A percentile compares a stretch with the other conserved stretches of the same genome.
phyloP scores from a whole-genome alignment of 1,140 invertebrate species.

The Ladona fulva region DNA sequence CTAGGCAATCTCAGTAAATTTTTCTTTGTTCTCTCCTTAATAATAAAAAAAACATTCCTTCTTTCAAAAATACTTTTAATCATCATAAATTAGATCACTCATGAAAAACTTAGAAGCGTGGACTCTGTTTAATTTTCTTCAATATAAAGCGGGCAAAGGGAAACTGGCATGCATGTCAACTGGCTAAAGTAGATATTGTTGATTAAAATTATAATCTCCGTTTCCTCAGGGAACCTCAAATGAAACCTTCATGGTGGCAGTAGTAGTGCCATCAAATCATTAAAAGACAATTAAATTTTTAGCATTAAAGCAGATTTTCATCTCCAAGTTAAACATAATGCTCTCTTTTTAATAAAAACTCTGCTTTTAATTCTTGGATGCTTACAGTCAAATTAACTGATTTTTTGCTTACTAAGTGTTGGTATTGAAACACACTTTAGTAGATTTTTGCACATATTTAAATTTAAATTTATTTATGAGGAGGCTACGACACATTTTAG shows the following conservation, averaged over 20 bases:
- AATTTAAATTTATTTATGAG: slow-evolving; percentile 18
- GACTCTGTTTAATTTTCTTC: slow-evolving; percentile 16
- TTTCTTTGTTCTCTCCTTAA: slow-evolving; percentile 16
- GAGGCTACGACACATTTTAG: slow-evolving; percentile 22
- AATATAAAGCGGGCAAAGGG: slow-evolving; percentile 9
- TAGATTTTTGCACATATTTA: slow-evolving; percentile 14
- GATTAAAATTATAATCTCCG: neutral
- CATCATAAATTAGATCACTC: slow-evolving; percentile 15
- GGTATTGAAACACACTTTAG: slow-evolving; percentile 12
- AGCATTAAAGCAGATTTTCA: slow-evolving; percentile 11
- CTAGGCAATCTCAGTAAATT: neutral
- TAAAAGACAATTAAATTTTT: slow-evolving; percentile 10
- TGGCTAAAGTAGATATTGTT: neutral
- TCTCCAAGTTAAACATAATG: slow-evolving; percentile 5
- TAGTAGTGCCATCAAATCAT: neutral
- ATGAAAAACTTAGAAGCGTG: slow-evolving; percentile 17
- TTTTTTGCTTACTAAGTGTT: slow-evolving; percentile 13
- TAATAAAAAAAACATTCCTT: slow-evolving; percentile 14
- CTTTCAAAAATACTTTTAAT: neutral
- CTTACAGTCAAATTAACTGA: slow-evolving; percentile 12
- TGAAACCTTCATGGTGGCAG: neutral
- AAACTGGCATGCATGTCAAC: slow-evolving; percentile 15
- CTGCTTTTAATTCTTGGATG: slow-evolving; percentile 13
- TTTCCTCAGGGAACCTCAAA: neutral
- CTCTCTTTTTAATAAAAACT: slow-evolving; percentile 10